Percentiles rank a stretch among this genome's conserved stretches.
These are phyloP conservation scores for Papilio protenor DNA, from an alignment of 2,888 invertebrate genomes.

Conservation along the genomic window DNA sequence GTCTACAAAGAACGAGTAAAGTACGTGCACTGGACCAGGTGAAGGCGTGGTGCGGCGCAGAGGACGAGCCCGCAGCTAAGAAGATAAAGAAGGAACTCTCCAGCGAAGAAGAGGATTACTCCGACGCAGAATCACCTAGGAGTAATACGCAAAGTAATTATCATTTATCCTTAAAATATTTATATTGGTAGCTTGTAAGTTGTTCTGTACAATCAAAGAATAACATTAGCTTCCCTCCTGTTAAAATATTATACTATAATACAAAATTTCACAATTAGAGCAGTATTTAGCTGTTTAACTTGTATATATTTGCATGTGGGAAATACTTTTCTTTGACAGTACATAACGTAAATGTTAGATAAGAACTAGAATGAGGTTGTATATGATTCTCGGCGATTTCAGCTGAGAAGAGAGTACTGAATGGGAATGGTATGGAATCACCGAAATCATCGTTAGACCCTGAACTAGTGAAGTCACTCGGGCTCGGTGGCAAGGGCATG, in stretches of 20 bases:
- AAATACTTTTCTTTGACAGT: not conserved
- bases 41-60: slow-evolving; percentile 92
- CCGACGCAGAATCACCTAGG: slow-evolving; percentile 71
- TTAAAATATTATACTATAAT: not conserved
- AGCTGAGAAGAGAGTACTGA: slow-evolving; percentile 77
- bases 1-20: slow-evolving; percentile 91
- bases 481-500: slow-evolving; percentile 81
- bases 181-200: not conserved
- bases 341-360: not conserved
- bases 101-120: slow-evolving; percentile 82
- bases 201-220: not conserved
- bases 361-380: slow-evolving; percentile 1
- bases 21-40: slow-evolving; percentile 92
- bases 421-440: slow-evolving; percentile 71
- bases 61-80: slow-evolving; percentile 77
- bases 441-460: slow-evolving; percentile 79
- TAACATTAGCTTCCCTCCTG: not conserved
- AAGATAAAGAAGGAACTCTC: slow-evolving; percentile 83
- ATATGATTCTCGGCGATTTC: slow-evolving; percentile 45
- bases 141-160: slow-evolving; percentile 50
- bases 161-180: not conserved
- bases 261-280: not conserved
- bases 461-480: slow-evolving; percentile 82
- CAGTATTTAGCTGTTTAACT: not conserved
- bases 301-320: not conserved